Percentiles rank a stretch among this genome's conserved stretches.
Evolutionary conservation across 2,888 invertebrate species (phyloP).

Genomic region (Caenorhabditis drosophilae): DNA sequence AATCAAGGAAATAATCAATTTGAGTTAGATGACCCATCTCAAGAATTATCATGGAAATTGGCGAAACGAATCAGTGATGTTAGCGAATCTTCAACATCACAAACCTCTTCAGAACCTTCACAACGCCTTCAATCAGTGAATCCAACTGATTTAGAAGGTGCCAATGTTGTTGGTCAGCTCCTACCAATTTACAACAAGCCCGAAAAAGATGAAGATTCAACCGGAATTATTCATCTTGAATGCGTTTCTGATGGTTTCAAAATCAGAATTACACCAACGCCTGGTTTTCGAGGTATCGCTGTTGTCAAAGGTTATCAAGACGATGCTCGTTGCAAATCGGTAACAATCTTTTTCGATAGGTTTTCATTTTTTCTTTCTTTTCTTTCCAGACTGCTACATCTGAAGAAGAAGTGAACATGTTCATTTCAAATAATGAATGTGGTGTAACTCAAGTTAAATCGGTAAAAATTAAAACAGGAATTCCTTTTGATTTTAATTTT

Average conservation of each 20-base stretch:
- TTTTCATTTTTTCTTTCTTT: neutral
- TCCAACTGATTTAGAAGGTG: neutral
- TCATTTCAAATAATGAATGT: conserved; percentile 39
- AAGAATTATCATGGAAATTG: conserved; percentile 50
- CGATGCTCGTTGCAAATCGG: conserved; percentile 43
- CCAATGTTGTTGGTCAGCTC: neutral
- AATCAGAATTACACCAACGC: conserved; percentile 36
- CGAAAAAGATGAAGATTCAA: neutral
- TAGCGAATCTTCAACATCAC: neutral
- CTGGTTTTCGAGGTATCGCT: conserved; percentile 38
- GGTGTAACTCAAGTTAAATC: conserved; percentile 43
- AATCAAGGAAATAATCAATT: conserved; percentile 18
- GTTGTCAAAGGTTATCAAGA: conserved; percentile 51
- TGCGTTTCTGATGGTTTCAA: conserved; percentile 44
- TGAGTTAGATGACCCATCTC: conserved; percentile 22
- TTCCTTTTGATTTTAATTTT: neutral
- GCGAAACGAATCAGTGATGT: conserved; percentile 47
- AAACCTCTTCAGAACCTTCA: conserved; percentile 3
- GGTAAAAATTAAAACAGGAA: neutral
- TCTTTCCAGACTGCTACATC: conserved; percentile 20
- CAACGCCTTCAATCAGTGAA: conserved; percentile 3
- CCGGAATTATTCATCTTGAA: conserved; percentile 31
- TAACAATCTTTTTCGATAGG: neutral
- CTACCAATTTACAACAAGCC: neutral
- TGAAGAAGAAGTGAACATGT: conserved; percentile 16